A percentile compares a stretch with the other conserved stretches of the same genome.
Conservation (phyloP, 2,888 invertebrate genomes). For the Tipula helvola region DNA sequence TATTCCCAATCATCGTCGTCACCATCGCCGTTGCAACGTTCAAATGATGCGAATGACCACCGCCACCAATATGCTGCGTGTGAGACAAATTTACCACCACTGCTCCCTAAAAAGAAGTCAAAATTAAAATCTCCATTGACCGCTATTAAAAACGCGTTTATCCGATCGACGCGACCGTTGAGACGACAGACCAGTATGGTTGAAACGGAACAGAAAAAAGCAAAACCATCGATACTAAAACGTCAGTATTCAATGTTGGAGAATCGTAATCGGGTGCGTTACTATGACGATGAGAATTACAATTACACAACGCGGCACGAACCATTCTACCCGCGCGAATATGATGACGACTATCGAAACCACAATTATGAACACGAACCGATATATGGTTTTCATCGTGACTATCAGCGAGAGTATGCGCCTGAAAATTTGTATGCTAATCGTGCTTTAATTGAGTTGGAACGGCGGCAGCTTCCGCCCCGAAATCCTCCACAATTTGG, state of each 20-base stretch:
- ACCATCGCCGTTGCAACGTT: slow-evolving; percentile 14
- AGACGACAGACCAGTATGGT: slow-evolving; percentile 35
- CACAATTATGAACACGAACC: slow-evolving; percentile 33
- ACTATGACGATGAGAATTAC: slow-evolving; percentile 12
- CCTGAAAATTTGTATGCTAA: slow-evolving; percentile 31
- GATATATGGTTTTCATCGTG: slow-evolving; percentile 30
- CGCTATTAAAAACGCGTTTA: slow-evolving; percentile 33
- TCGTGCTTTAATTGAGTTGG: slow-evolving; percentile 33
- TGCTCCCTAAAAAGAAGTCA: slow-evolving; percentile 31
- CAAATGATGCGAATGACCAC: slow-evolving; percentile 15
- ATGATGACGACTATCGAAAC: slow-evolving; percentile 31
- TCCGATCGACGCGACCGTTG: slow-evolving; percentile 31
- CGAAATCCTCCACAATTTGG: slow-evolving; percentile 16
- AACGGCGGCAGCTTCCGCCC: slow-evolving; percentile 26
- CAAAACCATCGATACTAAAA: slow-evolving; percentile 24
- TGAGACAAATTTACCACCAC: slow-evolving; percentile 23
- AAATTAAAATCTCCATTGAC: slow-evolving; percentile 33
- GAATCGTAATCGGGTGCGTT: slow-evolving; percentile 22
- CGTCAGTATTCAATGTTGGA: slow-evolving; percentile 36
- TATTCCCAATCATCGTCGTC: slow-evolving; percentile 14
- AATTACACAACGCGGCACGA: slow-evolving; percentile 15
- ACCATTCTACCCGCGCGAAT: slow-evolving; percentile 21
- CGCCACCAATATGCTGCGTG: slow-evolving; percentile 18
- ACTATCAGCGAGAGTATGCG: slow-evolving; percentile 21
- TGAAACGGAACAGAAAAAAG: slow-evolving; percentile 28